Evolutionary conservation across 2,113 vertebrate genomes (phyloP).

Genomic region (Gnathonemus longibarbis): DNA sequence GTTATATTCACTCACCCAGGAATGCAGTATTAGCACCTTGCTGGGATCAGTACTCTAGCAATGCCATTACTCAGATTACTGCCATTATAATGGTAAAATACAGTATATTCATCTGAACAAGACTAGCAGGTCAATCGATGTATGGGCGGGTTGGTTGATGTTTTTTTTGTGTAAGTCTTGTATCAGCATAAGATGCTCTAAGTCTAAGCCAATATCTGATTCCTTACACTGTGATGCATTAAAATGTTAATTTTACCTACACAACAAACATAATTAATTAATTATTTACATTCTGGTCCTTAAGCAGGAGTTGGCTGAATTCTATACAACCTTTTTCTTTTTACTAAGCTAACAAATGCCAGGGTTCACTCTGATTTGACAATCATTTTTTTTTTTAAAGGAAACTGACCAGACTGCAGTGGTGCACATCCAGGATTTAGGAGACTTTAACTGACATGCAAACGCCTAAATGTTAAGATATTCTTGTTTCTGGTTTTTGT

Average conservation of each 20-base stretch:
- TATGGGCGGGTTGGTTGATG: neutral
- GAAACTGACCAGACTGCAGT: neutral
- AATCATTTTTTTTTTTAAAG: neutral
- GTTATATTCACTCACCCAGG: neutral
- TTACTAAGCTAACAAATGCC: neutral
- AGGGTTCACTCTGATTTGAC: neutral
- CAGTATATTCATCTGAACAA: neutral
- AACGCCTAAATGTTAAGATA: neutral
- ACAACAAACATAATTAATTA: neutral
- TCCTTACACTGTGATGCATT: neutral
- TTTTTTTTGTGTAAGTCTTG: neutral
- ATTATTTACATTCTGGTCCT: neutral
- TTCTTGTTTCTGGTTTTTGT: slow-evolving; percentile 6
- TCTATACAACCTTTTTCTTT: neutral
- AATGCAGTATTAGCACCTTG: neutral
- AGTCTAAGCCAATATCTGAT: neutral
- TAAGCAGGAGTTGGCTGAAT: neutral
- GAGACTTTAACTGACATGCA: neutral
- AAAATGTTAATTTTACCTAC: neutral
- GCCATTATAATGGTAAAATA: neutral
- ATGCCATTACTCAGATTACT: neutral
- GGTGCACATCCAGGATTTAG: neutral
- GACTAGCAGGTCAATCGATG: neutral
- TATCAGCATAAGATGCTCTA: neutral
- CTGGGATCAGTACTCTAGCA: neutral